These are phyloP conservation scores for Lineus longissimus DNA, from an alignment of 1,140 invertebrate species.

Conservation along the genomic window DNA sequence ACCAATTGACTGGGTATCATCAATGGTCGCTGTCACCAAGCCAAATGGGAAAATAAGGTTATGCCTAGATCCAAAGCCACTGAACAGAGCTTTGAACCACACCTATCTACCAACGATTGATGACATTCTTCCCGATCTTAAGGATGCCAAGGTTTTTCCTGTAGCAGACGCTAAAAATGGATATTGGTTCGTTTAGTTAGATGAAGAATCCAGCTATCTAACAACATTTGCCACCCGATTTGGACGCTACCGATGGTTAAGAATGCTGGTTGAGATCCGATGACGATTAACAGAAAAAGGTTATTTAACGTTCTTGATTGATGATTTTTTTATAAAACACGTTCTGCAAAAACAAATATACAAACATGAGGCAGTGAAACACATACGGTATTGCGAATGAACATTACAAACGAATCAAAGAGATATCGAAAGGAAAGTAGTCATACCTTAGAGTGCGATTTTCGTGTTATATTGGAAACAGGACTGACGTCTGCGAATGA, in stretches of 20 bases:
- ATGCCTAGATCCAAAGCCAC: conserved; percentile 23
- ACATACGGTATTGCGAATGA: too few relatives aligned
- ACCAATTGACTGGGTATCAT: conserved; percentile 35
- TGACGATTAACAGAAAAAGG: too few relatives aligned
- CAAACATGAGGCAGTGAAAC: too few relatives aligned
- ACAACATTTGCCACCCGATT: conserved; percentile 35
- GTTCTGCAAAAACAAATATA: too few relatives aligned
- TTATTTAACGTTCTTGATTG: too few relatives aligned
- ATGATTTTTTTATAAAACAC: too few relatives aligned
- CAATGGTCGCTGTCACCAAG: conserved; percentile 25
- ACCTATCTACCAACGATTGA: conserved; percentile 16
- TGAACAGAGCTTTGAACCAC: conserved; percentile 39
- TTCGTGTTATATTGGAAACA: too few relatives aligned
- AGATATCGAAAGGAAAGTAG: too few relatives aligned
- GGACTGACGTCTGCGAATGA: too few relatives aligned
- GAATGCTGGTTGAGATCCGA: too few relatives aligned
- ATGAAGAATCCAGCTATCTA: conserved; percentile 26
- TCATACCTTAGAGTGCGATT: too few relatives aligned
- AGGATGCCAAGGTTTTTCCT: conserved; percentile 12
- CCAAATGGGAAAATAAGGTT: conserved; percentile 21
- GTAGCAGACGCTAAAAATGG: conserved; percentile 32
- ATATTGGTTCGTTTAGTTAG: conserved; percentile 39
- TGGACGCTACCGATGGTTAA: conserved; percentile 20
- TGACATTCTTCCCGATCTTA: conserved; percentile 30
- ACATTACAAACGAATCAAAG: too few relatives aligned